Evolutionary conservation across 2,113 vertebrate species (phyloP).

Genomic region (Struthio camelus): DNA sequence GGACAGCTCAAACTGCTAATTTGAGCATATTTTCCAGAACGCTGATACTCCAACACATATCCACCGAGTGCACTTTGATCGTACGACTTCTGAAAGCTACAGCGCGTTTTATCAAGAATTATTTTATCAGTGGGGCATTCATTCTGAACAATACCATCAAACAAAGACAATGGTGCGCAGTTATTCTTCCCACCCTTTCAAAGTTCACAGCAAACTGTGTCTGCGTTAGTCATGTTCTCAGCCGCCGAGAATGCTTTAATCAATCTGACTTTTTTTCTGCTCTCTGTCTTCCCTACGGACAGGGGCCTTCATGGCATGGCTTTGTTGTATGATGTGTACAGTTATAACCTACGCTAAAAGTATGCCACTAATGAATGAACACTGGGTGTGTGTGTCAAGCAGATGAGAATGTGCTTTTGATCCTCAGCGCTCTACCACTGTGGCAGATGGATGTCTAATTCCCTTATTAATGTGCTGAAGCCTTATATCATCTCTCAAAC

Average conservation of each 20-base stretch:
- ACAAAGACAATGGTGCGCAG: rapidly evolving
- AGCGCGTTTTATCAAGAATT: not conserved
- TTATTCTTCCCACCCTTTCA: not conserved
- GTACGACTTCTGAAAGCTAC: not conserved
- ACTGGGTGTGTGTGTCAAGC: not conserved
- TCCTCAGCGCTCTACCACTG: not conserved
- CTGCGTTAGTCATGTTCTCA: not conserved
- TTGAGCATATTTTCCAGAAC: not conserved
- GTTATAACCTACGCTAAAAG: not conserved
- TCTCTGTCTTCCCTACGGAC: not conserved
- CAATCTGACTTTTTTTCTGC: not conserved
- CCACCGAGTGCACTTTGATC: not conserved
- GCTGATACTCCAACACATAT: not conserved
- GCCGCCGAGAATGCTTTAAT: slow-evolving; percentile 16
- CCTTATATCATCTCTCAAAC: not conserved
- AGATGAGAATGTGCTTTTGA: slow-evolving; percentile 44
- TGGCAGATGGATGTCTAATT: not conserved
- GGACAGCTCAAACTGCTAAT: not conserved
- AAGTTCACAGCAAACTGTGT: not conserved
- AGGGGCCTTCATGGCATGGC: not conserved
- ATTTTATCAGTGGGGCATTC: not conserved
- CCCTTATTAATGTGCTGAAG: not conserved
- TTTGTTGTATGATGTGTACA: not conserved
- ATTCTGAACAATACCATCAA: not conserved
- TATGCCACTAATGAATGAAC: not conserved